Conservation (phyloP, 2,797 vertebrate genomes). For the Pangasius macronema region DNA sequence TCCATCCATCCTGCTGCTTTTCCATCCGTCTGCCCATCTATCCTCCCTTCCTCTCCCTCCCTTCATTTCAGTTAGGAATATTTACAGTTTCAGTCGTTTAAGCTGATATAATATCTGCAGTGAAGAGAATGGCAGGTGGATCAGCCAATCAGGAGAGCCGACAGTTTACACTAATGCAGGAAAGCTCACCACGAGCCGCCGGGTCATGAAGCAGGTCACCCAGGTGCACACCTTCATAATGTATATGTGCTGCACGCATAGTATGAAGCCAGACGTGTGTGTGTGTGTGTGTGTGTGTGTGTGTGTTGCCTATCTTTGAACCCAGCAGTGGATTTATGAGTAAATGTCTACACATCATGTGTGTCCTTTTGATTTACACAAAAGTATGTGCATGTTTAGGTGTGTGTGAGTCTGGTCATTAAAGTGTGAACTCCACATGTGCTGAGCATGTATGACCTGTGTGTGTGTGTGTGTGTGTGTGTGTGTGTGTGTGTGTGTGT, state of each 20-base stretch:
- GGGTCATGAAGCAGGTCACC: not conserved
- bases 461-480: conserved; percentile 11
- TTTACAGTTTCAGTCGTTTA: no score
- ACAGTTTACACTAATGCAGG: not conserved
- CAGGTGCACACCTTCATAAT: not conserved
- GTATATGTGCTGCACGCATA: not conserved
- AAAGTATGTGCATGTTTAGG: conserved; percentile 5
- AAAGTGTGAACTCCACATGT: conserved; percentile 10
- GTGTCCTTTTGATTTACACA: conserved; percentile 4
- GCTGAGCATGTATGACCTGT: conserved; percentile 5
- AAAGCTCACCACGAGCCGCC: not conserved
- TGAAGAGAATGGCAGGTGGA: not conserved
- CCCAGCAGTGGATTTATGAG: conserved; percentile 19
- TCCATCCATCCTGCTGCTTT: no score
- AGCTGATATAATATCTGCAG: not conserved
- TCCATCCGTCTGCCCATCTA: accelerated
- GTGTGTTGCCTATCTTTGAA: not conserved
- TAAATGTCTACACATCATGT: not conserved
- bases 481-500: not conserved
- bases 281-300: conserved; percentile 3
- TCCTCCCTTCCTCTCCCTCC: not conserved
- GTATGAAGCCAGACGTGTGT: not conserved
- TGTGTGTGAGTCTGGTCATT: not conserved
- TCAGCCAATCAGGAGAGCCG: not conserved
- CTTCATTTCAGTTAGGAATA: not conserved